Conservation (phyloP, 2,888 invertebrate genomes). For the Drosophila setosimentum region DNA sequence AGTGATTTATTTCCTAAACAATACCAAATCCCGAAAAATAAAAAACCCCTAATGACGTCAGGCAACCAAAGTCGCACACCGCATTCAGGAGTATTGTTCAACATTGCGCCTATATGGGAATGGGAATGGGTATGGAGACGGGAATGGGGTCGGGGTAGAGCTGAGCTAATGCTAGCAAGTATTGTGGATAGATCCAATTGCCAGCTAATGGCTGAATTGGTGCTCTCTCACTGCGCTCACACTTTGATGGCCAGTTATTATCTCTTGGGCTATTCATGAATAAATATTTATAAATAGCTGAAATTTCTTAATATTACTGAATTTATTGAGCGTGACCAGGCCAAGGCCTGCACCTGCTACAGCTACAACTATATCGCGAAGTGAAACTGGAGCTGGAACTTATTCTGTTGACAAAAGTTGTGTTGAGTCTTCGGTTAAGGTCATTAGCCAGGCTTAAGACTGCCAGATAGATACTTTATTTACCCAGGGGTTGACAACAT, state of each 20-base stretch:
- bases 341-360: constrained; percentile 59
- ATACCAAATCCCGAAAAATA: constrained; percentile 47
- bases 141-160: not conserved
- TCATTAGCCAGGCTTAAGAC: constrained; percentile 68
- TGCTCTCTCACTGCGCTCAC: constrained; percentile 12
- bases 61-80: constrained; percentile 1
- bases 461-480: constrained; percentile 29
- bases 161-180: not conserved
- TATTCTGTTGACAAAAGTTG: constrained; percentile 53
- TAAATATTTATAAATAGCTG: constrained; percentile 33
- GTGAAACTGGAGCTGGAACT: constrained; percentile 5
- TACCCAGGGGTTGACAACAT: constrained; percentile 73
- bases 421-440: constrained; percentile 63
- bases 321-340: constrained; percentile 69
- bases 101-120: not conserved
- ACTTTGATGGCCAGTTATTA: constrained; percentile 25
- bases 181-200: constrained; percentile 13
- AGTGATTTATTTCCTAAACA: constrained; percentile 68
- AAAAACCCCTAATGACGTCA: constrained; percentile 59
- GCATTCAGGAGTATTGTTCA: constrained; percentile 12
- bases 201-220: constrained; percentile 11
- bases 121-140: not conserved
- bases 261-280: constrained; percentile 32
- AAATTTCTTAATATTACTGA: constrained; percentile 70
- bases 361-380: not conserved